Base-by-base conservation (phyloP, 2,888 invertebrate genomes). In the Orthonevra nobilis region DNA sequence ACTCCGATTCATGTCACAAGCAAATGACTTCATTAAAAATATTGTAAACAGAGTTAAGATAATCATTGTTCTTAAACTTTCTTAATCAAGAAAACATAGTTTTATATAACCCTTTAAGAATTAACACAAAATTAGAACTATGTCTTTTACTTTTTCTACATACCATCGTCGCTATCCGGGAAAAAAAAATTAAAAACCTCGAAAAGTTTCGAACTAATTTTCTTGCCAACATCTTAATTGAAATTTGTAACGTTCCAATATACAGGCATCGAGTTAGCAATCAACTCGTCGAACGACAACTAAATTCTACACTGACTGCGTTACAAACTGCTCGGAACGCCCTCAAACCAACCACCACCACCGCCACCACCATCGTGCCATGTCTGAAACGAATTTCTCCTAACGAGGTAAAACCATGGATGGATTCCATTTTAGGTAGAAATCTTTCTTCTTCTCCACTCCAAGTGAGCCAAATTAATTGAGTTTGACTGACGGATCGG, bases 381-480 rank as follows among this genome's bases (percentile, higher is more conserved):
- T 28, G 14, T 15, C 28, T 30, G 19, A 50, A 50, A 23, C 30
- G 32, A 48, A 23, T 46, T 56, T 17, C 26, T 12, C 40, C 14
- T 28, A 61, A 48, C 46, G 60, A 61, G 17, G 17, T 26, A 66
- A 52, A 20, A 36, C 26, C 28, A 20, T 15, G 17, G 42, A 54
- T 38, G 52, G 38, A 23, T 61, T 10, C 5, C n/a, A 32, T 56
- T 56, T 46, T 50, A 6, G 28, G 38, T 20, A 17, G 32, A 7
- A 48, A 19, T 50, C 42, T 17, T 36, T 50, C 40, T 50, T 52
- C 26, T 42, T 19, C 50, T 58, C 40, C 58, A 56, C 56, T 70
- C 58, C 63, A 58, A 77, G 44, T 77, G 60, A 70, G 52, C 64
- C 77, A 77, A 77, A 77, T 77, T 70, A 77, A 77, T 77, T 70